Evolutionary conservation across 2,888 invertebrate genomes (phyloP).

Genomic region (Trachelus troglodyta): DNA sequence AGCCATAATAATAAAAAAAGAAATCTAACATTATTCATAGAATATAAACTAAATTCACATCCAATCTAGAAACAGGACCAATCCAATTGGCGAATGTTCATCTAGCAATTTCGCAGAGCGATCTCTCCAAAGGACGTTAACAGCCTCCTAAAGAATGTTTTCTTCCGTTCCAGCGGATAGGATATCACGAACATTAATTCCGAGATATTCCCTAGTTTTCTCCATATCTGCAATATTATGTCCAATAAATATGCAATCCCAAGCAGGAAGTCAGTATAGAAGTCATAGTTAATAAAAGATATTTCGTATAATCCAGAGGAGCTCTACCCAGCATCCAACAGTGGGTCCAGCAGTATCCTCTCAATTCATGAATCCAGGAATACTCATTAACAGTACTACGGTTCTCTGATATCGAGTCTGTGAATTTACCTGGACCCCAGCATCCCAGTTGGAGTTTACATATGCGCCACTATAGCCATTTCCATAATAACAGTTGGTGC

Average conservation of each 20-base stretch:
- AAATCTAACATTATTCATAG: background rate
- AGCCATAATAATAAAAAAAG: background rate
- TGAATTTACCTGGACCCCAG: background rate
- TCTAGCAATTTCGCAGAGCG: background rate
- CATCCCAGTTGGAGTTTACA: background rate
- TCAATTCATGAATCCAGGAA: background rate
- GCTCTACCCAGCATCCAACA: background rate
- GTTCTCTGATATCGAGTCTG: background rate
- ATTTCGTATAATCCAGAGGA: background rate
- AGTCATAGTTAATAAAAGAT: background rate
- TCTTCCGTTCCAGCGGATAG: background rate
- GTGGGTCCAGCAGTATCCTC: background rate
- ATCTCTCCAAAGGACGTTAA: background rate
- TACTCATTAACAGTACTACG: background rate
- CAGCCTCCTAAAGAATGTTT: background rate
- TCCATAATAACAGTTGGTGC: background rate
- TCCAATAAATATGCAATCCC: background rate
- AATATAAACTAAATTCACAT: background rate
- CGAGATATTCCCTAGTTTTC: background rate
- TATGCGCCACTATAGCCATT: background rate
- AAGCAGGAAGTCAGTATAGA: background rate
- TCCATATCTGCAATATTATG: background rate
- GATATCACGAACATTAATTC: background rate
- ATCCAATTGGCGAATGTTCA: background rate
- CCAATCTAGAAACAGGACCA: background rate